These are phyloP conservation scores for Fragariocoptes setiger DNA, from an alignment of 1,140 invertebrate genomes.

Conservation along the genomic window DNA sequence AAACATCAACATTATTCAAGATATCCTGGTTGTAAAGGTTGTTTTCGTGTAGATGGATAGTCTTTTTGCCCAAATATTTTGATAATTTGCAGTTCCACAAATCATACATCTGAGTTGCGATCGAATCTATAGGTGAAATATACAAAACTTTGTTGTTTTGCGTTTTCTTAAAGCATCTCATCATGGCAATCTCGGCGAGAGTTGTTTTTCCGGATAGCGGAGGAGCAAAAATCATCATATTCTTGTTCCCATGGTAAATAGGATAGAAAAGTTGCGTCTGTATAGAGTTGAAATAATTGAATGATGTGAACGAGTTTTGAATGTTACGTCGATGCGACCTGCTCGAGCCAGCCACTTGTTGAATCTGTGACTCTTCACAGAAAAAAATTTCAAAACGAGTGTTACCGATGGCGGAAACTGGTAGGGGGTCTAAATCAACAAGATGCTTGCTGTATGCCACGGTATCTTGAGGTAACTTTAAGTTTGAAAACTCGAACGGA, in stretches of 20 bases:
- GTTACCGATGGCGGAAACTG: slow-evolving; percentile 47
- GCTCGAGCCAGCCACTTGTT: background rate
- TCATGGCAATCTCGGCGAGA: slow-evolving; percentile 86
- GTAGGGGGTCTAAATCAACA: slow-evolving; percentile 58
- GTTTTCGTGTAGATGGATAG: slow-evolving; percentile 66
- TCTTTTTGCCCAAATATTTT: slow-evolving; percentile 35
- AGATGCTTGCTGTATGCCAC: slow-evolving; percentile 28
- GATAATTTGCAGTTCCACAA: slow-evolving; percentile 82
- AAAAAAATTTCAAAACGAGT: slow-evolving; percentile 44
- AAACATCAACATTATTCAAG: background rate
- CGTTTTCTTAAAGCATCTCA: slow-evolving; percentile 51
- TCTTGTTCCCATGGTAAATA: slow-evolving; percentile 73
- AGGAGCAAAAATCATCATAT: slow-evolving; percentile 77
- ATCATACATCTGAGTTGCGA: slow-evolving; percentile 74
- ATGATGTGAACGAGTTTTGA: slow-evolving; percentile 31
- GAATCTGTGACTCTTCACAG: slow-evolving; percentile 7
- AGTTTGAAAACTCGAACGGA: slow-evolving; percentile 4
- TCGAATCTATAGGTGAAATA: slow-evolving; percentile 86
- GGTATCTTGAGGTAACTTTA: slow-evolving; percentile 9
- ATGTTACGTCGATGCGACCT: too few species aligned
- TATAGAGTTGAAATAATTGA: slow-evolving; percentile 79
- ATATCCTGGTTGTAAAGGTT: background rate
- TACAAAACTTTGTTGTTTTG: slow-evolving; percentile 76
- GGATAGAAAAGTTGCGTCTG: slow-evolving; percentile 96
- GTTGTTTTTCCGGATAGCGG: slow-evolving; percentile 97